phyloP scores from a whole-genome alignment of 2,888 invertebrate species.

The Cheilosia impressa region DNA sequence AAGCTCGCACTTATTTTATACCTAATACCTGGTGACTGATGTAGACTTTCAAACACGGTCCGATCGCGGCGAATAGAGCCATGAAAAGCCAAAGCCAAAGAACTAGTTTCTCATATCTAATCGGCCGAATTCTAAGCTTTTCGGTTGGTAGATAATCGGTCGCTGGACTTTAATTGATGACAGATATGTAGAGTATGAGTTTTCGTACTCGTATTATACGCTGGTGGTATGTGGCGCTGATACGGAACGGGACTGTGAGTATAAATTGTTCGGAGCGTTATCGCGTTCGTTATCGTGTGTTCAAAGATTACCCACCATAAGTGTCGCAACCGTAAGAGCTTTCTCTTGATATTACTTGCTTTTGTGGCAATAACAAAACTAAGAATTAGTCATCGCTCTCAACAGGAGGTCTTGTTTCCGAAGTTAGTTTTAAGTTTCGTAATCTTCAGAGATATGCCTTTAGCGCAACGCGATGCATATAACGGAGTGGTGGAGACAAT shows the following conservation, averaged over 20 bases:
- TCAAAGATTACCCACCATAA: not conserved
- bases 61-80: not conserved
- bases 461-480: too few relatives aligned
- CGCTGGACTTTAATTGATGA: slow-evolving; percentile 36
- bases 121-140: slow-evolving; percentile 47
- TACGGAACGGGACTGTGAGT: not conserved
- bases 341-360: not conserved
- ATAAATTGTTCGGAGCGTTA: not conserved
- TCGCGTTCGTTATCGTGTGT: slow-evolving; percentile 12
- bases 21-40: slow-evolving; percentile 19
- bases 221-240: slow-evolving; percentile 12
- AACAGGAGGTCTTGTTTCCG: too few relatives aligned
- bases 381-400: not conserved
- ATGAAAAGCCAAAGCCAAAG: slow-evolving; percentile 2
- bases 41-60: slow-evolving; percentile 23
- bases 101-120: slow-evolving; percentile 58
- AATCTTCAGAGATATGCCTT: too few relatives aligned
- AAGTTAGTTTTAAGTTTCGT: too few relatives aligned
- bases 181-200: slow-evolving; percentile 21
- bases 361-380: too few relatives aligned
- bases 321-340: slow-evolving; percentile 15
- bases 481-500: too few relatives aligned
- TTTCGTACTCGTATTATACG: not conserved
- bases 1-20: slow-evolving; percentile 50
- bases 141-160: slow-evolving; percentile 24